Conservation (phyloP, 2,888 invertebrate genomes). For the Carabus problematicus region DNA sequence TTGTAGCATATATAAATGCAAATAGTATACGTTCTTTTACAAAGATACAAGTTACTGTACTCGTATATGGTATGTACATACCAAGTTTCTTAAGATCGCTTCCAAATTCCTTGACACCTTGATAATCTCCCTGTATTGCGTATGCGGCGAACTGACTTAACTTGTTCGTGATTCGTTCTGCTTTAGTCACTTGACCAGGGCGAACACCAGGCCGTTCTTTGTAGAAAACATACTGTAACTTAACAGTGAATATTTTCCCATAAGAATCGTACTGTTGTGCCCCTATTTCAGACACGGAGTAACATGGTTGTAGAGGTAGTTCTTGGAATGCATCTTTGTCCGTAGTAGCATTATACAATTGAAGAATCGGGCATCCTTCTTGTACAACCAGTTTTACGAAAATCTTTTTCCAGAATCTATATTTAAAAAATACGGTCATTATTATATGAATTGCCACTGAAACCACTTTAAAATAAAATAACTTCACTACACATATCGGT, state of each 20-base stretch:
- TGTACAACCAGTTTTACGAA: slow-evolving; percentile 81
- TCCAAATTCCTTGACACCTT: slow-evolving; percentile 92
- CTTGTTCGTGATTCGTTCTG: slow-evolving; percentile 89
- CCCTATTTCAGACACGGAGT: slow-evolving; percentile 92
- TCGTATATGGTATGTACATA: background rate
- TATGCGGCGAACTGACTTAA: slow-evolving; percentile 93
- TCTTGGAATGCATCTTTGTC: slow-evolving; percentile 96
- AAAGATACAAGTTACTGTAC: background rate
- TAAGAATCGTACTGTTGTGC: slow-evolving; percentile 99
- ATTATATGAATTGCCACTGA: background rate
- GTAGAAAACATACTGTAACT: slow-evolving; percentile 95
- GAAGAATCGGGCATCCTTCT: slow-evolving; percentile 84
- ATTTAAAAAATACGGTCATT: slow-evolving; percentile 43
- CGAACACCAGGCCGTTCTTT: slow-evolving; percentile 96
- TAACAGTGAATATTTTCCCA: slow-evolving; percentile 98
- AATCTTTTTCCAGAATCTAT: slow-evolving; percentile 95
- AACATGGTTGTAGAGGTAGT: slow-evolving; percentile 91
- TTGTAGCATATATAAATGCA: too few relatives aligned
- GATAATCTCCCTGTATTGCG: slow-evolving; percentile 92
- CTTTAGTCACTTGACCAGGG: slow-evolving; percentile 93
- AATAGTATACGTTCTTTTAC: too few relatives aligned
- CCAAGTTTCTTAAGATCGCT: slow-evolving; percentile 86
- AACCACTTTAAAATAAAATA: too few relatives aligned
- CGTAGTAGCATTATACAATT: slow-evolving; percentile 80
- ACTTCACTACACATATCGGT: too few relatives aligned